These are phyloP conservation scores for Macrosiphum euphorbiae DNA, from an alignment of 2,888 invertebrate genomes.

Conservation along the genomic window DNA sequence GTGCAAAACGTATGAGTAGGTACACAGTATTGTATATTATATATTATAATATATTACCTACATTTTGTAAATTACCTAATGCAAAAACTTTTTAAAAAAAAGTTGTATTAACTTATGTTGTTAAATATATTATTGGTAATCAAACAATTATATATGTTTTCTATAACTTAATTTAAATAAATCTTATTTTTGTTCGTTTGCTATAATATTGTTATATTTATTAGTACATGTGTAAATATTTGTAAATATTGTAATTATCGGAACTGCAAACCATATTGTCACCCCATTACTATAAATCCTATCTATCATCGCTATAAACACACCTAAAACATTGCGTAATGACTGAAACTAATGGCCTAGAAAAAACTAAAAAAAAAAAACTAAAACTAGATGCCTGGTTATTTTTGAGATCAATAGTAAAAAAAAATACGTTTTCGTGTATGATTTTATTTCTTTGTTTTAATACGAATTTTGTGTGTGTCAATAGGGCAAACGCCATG, in stretches of 20 bases:
- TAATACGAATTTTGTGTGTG: neutral
- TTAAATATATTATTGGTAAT: neutral
- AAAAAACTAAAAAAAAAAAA: too few species aligned
- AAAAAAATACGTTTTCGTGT: neutral
- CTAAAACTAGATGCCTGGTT: too few species aligned
- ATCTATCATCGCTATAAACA: too few species aligned
- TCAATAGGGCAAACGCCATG: constrained; percentile 74
- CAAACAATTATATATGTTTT: neutral
- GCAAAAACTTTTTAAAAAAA: neutral
- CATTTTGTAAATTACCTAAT: neutral
- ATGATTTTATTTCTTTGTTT: neutral
- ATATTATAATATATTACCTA: neutral
- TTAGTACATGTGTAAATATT: too few species aligned
- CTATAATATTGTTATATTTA: neutral
- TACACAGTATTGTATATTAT: neutral
- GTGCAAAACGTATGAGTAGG: neutral
- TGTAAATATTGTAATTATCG: too few species aligned
- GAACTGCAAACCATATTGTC: too few species aligned
- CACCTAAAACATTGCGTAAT: too few species aligned
- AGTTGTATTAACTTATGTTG: neutral
- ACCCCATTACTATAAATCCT: too few species aligned
- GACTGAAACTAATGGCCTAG: too few species aligned
- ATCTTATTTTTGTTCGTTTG: neutral
- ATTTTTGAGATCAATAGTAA: too few species aligned
- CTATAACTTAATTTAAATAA: neutral